Evolutionary conservation across 2,797 vertebrate genomes (phyloP).

Genomic region (Alectoris magna): DNA sequence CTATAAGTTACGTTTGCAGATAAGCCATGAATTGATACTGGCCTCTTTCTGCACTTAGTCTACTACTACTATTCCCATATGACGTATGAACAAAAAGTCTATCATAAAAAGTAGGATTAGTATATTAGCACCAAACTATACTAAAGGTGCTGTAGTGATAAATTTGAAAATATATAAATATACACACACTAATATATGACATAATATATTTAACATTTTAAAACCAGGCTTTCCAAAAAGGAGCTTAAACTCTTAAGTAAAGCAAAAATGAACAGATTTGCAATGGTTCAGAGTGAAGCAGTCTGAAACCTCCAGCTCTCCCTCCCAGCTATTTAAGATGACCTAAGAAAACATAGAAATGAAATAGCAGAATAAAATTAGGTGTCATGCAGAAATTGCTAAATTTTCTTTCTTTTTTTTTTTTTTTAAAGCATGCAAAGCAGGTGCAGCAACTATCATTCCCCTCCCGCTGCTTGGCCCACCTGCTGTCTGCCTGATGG

Average conservation of each 20-base stretch:
- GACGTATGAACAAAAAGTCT: too few relatives aligned
- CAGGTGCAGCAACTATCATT: slow-evolving; percentile 70
- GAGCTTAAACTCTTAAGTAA: neutral
- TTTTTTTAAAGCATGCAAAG: slow-evolving; percentile 22
- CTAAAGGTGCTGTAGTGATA: neutral
- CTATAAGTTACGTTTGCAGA: slow-evolving; percentile 19
- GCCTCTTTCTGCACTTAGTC: neutral
- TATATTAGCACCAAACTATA: neutral
- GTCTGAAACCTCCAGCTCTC: neutral
- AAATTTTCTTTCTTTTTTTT: neutral
- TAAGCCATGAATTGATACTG: neutral
- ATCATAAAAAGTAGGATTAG: neutral
- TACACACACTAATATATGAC: neutral
- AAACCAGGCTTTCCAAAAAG: neutral
- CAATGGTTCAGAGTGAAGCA: neutral
- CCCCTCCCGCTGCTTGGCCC: slow-evolving; percentile 64
- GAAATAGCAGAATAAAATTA: slow-evolving; percentile 33
- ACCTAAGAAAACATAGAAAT: slow-evolving; percentile 6
- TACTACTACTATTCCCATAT: too few relatives aligned
- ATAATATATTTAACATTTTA: neutral
- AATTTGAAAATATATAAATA: neutral
- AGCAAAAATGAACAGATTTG: neutral
- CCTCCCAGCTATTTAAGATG: neutral
- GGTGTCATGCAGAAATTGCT: slow-evolving; percentile 16
- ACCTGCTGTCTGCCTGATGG: slow-evolving; percentile 71